Base-by-base conservation (phyloP, 2,797 vertebrate genomes). In the Melanotaenia maccullochi region DNA sequence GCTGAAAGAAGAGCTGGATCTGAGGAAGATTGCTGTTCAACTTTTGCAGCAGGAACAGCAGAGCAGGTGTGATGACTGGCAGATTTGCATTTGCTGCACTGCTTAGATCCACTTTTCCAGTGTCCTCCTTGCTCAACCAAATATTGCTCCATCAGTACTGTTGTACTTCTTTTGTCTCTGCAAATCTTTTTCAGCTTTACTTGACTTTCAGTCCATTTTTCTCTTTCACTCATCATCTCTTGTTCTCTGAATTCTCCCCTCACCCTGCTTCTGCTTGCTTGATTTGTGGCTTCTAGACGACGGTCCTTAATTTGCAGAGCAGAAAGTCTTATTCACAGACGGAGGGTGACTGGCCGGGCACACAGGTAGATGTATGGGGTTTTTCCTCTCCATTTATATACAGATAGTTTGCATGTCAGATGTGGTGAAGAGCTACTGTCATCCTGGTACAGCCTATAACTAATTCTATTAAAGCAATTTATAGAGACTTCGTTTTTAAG, bases 41-140 rank as follows among this genome's bases (percentile, higher is more conserved):
- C 95, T 99, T 70, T 72, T 99, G 78, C 97, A 99, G 83, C 97
- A 99, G 87, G 98, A 99, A 73, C 96, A 97, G 83, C 98, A 98
- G 87, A 98, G 96, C 92, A 95, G 98, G 98, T 99, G 91, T 22
- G 85, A 76, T 70, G 4, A 2, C 40, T 44, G 4, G 14, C 14
- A 18, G 12, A 40, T 40, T 16, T 47, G 44, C 18, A n/a, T 20
- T 47, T 47, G 1, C 64, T 54, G 40, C 9, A 4, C 65, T 25
- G 36, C 72, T 61, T 56, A 11, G 66, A 59, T 52, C 20, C 4
- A 18, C 82, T 76, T 91, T 78, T 91, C 1, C 25, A 5, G 66
- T 25, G 32, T 32, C 9, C 44, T 24, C 8, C n/a, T 42, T 55
- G 32, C 24, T 12, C 60, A 9, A 4, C 18, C 25, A 47, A 71